Percentiles rank a stretch among this genome's conserved stretches.
Evolutionary conservation across 2,888 invertebrate genomes (phyloP).

Genomic region (Hedya salicella): DNA sequence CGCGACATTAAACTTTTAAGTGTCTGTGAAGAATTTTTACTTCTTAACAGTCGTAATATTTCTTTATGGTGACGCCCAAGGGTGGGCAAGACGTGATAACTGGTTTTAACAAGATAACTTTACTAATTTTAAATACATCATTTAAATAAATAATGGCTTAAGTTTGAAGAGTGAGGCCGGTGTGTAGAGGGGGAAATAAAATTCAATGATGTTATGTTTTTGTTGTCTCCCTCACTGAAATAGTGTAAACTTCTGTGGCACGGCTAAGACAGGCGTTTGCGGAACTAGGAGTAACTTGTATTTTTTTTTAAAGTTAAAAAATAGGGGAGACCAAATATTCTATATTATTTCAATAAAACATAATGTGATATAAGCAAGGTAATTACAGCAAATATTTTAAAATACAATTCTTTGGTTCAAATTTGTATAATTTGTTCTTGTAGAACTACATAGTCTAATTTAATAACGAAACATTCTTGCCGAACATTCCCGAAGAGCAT

Average conservation of each 20-base stretch:
- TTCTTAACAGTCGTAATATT: constrained; percentile 17
- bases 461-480: background rate
- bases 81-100: background rate
- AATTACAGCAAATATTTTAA: too few species aligned
- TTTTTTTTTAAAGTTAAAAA: too few species aligned
- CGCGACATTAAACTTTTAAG: background rate
- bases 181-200: background rate
- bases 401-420: too few species aligned
- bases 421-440: background rate
- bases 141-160: constrained; percentile 21
- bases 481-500: background rate
- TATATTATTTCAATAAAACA: too few species aligned
- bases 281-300: too few species aligned
- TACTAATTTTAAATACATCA: constrained; percentile 1
- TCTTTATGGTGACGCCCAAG: background rate
- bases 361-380: too few species aligned
- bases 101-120: background rate
- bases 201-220: background rate
- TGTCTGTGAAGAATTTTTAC: constrained; percentile 1
- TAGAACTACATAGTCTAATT: background rate
- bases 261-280: too few species aligned
- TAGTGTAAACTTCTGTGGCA: background rate
- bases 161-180: constrained; percentile 1
- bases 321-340: too few species aligned
- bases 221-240: background rate